Percentiles rank a stretch among this genome's conserved stretches.
Evolutionary conservation across 92 coral and sea anemone genomes (phyloP).

Genomic region (Parazoanthus darwini): DNA sequence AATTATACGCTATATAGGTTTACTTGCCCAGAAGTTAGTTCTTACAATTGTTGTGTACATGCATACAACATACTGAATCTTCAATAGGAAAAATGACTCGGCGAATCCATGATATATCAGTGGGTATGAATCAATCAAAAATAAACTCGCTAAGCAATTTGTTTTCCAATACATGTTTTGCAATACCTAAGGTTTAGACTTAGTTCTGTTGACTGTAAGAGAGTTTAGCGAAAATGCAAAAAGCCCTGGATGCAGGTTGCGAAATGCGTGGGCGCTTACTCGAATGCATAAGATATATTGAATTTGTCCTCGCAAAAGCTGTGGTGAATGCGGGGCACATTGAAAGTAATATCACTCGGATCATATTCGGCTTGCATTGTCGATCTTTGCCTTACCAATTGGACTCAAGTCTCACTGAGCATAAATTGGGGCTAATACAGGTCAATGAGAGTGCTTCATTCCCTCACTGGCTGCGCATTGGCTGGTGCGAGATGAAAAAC

Average conservation of each 20-base stretch:
- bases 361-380: neutral
- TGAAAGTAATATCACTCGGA: neutral
- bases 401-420: neutral
- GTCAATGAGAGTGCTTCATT: neutral
- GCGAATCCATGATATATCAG: too few relatives aligned
- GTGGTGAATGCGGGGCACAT: neutral
- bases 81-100: too few relatives aligned
- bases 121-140: too few relatives aligned
- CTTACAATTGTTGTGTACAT: too few relatives aligned
- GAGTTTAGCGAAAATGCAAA: neutral
- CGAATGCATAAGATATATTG: neutral
- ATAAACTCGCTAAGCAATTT: too few relatives aligned
- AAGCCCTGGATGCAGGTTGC: neutral
- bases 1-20: too few relatives aligned
- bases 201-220: neutral
- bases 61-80: too few relatives aligned
- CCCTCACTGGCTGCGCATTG: neutral
- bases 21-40: too few relatives aligned
- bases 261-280: neutral
- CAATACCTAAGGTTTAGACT: too few relatives aligned
- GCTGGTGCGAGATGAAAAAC: neutral
- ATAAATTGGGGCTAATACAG: neutral
- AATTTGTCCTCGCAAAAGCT: neutral
- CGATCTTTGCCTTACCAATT: neutral
- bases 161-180: too few relatives aligned